Base-by-base conservation (phyloP, 2,113 vertebrate genomes). In the Pipra filicauda region DNA sequence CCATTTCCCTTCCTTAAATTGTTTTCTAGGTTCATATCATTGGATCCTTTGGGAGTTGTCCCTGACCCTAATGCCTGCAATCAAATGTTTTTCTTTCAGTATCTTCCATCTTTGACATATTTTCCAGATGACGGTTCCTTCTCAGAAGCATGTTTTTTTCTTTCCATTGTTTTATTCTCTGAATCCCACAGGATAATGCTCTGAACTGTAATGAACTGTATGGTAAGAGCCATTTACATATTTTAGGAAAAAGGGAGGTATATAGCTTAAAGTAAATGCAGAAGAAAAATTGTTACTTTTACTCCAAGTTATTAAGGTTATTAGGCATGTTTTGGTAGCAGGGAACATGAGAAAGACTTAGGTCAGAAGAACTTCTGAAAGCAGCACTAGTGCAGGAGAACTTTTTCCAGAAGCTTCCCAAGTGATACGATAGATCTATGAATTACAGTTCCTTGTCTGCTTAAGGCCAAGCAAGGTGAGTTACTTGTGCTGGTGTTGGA, bases 141-240 rank as follows among this genome's bases (percentile, higher is more conserved):
- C 30, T 69, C 26, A 69, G n/a, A 49, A 41, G 5, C 3, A 35
- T 20, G 12, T 37, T 12, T 41, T 58, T 80, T 80, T 65, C 64
- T 67, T 70, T 72, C 15, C 7, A 35, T 69, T 85, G 9, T 70
- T 89, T 77, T 46, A 52, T 59, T 78, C 13, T 59, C 41, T 57
- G 9, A 23, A 64, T 75, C 30, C 13, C 9, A 20, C 4, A n/a
- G 7, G 7, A 13, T 37, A n/a, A 64, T 54, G 12, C 52, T 70
- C 9, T 77, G 37, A 90, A 70, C 11, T 15, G 39, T 12, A 33
- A 1, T n/a, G 13, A 84, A 77, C 27, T 41, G 1, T 23, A 39
- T 0, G 0, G 9, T n/a, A 80, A 62, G 51, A 70, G 5, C 4
- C 12, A 26, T 62, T 65, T 48, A 51, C 12, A 11, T 73, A 64